A percentile compares a stretch with the other conserved stretches of the same genome.
Evolutionary conservation across 1,140 invertebrate species (phyloP).

Genomic region (Lineus longissimus): DNA sequence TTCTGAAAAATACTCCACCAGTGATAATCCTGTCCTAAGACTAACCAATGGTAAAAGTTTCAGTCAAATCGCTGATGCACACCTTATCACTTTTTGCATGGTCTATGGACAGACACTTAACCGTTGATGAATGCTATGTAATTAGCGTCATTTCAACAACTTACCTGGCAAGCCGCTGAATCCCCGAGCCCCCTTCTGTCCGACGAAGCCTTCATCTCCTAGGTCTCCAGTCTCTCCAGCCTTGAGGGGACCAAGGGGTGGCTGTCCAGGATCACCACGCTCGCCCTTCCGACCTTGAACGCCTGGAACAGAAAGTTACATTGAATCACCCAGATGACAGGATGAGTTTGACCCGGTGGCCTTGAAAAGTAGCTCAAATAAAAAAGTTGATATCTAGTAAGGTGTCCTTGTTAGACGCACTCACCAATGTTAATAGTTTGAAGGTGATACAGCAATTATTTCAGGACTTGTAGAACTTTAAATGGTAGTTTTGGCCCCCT

Average conservation of each 20-base stretch:
- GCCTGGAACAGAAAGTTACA: not conserved
- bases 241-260: not conserved
- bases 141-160: no score
- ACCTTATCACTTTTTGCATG: no score
- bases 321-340: not conserved
- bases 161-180: not conserved
- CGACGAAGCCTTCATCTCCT: conserved; percentile 3
- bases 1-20: no score
- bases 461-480: no score
- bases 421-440: not conserved
- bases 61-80: no score
- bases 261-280: conserved; percentile 2
- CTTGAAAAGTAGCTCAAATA: no score
- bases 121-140: no score
- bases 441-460: not conserved
- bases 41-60: no score
- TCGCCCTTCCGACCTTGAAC: conserved; percentile 1
- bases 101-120: no score
- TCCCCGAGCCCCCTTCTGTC: conserved; percentile 9
- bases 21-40: no score
- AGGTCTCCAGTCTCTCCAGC: conserved; percentile 72
- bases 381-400: not conserved
- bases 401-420: not conserved
- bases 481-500: no score
- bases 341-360: not conserved